These are phyloP conservation scores for Colinus virginianus DNA, from an alignment of 2,113 vertebrate genomes.

Conservation along the genomic window DNA sequence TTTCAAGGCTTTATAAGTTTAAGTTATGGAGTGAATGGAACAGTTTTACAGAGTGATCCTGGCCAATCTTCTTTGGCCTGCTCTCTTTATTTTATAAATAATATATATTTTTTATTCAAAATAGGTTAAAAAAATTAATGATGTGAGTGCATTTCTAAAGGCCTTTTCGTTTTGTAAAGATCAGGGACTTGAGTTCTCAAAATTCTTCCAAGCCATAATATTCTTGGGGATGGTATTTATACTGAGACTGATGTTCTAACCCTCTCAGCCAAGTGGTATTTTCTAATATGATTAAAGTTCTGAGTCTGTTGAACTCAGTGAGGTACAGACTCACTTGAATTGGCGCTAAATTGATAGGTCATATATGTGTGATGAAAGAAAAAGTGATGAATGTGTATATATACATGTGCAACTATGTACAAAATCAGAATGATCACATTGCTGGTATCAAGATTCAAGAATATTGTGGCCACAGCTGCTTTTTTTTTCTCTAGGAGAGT, in stretches of 20 bases:
- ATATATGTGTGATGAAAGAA: background rate
- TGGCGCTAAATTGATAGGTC: background rate
- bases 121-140: conserved; percentile 16
- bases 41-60: conserved; percentile 54
- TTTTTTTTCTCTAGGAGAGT: background rate
- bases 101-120: conserved; percentile 57
- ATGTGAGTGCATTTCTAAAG: conserved; percentile 34
- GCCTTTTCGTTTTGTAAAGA: conserved; percentile 48
- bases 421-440: background rate
- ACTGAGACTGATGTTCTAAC: conserved; percentile 22
- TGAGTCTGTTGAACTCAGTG: background rate
- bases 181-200: conserved; percentile 47
- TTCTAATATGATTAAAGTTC: background rate
- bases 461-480: conserved; percentile 34
- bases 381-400: conserved; percentile 25
- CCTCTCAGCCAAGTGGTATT: conserved; percentile 13
- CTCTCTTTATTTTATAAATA: conserved; percentile 66
- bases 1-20: conserved; percentile 57
- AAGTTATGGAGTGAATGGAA: conserved; percentile 50
- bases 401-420: conserved; percentile 3
- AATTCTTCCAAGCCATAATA: conserved; percentile 68
- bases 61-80: conserved; percentile 40
- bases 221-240: conserved; percentile 50
- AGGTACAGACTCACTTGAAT: background rate
- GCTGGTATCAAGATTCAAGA: conserved; percentile 39